Conservation (phyloP, 2,888 invertebrate genomes). For the Parthenolecanium corni region DNA sequence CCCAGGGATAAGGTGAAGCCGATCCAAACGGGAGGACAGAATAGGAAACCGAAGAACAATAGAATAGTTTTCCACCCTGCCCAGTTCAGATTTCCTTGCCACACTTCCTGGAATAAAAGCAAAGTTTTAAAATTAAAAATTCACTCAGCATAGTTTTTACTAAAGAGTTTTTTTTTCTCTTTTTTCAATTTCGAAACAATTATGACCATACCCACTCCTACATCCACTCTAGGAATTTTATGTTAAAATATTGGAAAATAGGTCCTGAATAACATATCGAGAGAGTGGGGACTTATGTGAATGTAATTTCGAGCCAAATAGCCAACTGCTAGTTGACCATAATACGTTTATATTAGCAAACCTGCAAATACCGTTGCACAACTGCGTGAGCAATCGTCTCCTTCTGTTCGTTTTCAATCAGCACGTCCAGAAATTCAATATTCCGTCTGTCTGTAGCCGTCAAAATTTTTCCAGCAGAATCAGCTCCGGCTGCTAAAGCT, state of each 20-base stretch:
- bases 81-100: conserved; percentile 96
- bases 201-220: too few relatives aligned
- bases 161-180: too few relatives aligned
- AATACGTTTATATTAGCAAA: conserved; percentile 35
- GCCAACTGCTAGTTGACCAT: too few relatives aligned
- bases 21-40: conserved; percentile 93
- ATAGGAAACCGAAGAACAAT: conserved; percentile 80
- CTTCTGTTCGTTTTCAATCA: conserved; percentile 98
- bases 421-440: conserved; percentile 86
- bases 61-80: conserved; percentile 88
- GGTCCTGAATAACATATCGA: too few relatives aligned
- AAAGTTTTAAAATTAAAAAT: neutral
- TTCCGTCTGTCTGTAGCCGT: conserved; percentile 90
- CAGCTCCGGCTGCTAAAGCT: conserved; percentile 83
- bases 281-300: too few relatives aligned
- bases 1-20: conserved; percentile 88
- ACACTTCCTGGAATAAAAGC: conserved; percentile 63
- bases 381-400: conserved; percentile 95
- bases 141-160: too few relatives aligned
- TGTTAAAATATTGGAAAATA: too few relatives aligned
- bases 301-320: too few relatives aligned
- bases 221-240: too few relatives aligned
- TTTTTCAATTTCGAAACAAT: too few relatives aligned
- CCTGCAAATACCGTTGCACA: conserved; percentile 90
- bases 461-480: conserved; percentile 86